A percentile compares a stretch with the other conserved stretches of the same genome.
phyloP scores from a whole-genome alignment of 2,888 invertebrate genomes.

The Chironomus riparius region DNA sequence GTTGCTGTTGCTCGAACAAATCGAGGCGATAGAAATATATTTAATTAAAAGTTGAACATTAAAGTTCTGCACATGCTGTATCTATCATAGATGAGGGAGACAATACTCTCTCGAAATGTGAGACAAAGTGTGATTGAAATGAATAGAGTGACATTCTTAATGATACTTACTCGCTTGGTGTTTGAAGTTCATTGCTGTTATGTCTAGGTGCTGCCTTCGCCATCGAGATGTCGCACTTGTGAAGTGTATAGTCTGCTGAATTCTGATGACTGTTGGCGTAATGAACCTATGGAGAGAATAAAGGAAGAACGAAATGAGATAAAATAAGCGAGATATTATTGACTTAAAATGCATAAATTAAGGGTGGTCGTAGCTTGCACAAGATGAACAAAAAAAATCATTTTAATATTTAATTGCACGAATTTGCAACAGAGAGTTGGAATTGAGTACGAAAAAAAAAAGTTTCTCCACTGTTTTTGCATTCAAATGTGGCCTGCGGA shows the following conservation, averaged over 20 bases:
- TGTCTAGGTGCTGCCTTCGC: constrained; percentile 22
- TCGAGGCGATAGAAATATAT: background rate
- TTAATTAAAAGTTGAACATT: constrained; percentile 19
- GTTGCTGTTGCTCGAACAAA: background rate
- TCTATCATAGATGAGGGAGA: background rate
- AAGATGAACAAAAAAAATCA: background rate
- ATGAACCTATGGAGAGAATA: background rate
- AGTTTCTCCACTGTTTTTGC: background rate
- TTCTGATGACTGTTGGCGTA: background rate
- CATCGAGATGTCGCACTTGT: constrained; percentile 15
- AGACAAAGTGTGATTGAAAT: no score
- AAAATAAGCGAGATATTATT: background rate
- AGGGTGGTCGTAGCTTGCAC: background rate
- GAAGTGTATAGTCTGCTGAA: background rate
- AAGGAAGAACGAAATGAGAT: background rate
- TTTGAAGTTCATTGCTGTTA: constrained; percentile 24
- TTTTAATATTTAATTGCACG: constrained; percentile 24
- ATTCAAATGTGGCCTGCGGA: no score
- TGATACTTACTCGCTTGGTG: constrained; percentile 22
- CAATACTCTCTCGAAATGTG: no score
- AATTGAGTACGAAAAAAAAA: background rate
- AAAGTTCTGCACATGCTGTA: constrained; percentile 7
- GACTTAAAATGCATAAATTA: background rate
- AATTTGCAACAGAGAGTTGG: background rate
- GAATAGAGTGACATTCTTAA: no score